These are phyloP conservation scores for Plestiodon gilberti DNA, from an alignment of 2,113 vertebrate species.

Conservation along the genomic window DNA sequence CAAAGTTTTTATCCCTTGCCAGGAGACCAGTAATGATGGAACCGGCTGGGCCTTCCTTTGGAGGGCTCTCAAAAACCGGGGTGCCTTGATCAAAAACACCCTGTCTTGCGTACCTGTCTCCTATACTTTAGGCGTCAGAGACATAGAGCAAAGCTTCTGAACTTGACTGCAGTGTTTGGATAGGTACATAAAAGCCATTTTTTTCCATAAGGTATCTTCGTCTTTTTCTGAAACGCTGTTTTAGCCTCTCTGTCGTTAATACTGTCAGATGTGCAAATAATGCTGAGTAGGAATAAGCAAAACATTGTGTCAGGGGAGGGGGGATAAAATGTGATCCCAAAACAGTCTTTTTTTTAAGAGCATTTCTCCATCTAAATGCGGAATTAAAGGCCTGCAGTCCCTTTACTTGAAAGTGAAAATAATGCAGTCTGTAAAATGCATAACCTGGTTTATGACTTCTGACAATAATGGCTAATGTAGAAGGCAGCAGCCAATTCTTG, in stretches of 20 bases:
- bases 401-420: too few species aligned
- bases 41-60: neutral
- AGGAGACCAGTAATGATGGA: neutral
- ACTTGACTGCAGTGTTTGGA: neutral
- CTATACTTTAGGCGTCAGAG: neutral
- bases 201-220: neutral
- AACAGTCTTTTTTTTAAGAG: neutral
- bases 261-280: neutral
- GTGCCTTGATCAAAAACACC: neutral
- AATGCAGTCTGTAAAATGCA: neutral
- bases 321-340: neutral
- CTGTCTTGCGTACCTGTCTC: neutral
- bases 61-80: neutral
- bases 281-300: neutral
- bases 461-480: neutral
- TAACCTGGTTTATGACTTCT: neutral
- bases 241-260: constrained; percentile 4
- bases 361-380: neutral
- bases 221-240: neutral
- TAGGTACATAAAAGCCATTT: neutral
- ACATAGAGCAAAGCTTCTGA: neutral
- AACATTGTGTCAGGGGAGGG: neutral
- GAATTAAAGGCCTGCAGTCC: neutral
- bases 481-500: neutral
- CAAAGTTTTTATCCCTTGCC: neutral